Evolutionary conservation across 2,888 invertebrate genomes (phyloP).

Genomic region (Eupithecia abbreviata): DNA sequence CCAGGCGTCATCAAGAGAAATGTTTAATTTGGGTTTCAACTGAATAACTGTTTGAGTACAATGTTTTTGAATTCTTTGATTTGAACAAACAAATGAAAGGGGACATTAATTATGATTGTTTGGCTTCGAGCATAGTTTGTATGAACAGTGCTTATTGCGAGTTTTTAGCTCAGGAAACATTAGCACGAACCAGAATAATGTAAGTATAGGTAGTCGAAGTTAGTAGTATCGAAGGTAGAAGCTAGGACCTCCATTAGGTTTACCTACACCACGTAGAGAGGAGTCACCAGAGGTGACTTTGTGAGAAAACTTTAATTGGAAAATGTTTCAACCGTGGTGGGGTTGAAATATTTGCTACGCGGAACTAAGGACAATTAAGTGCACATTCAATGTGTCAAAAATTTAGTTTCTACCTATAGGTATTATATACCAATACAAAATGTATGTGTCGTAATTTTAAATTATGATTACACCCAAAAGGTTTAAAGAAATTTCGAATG

Average conservation of each 20-base stretch:
- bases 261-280: background rate
- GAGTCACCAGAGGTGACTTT: conserved; percentile 55
- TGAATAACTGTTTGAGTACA: conserved; percentile 1
- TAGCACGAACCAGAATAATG: background rate
- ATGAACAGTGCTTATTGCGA: background rate
- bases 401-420: no score
- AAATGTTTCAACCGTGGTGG: conserved; percentile 50
- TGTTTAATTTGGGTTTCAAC: conserved; percentile 52
- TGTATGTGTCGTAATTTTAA: background rate
- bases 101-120: background rate
- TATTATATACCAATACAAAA: background rate
- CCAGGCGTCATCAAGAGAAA: conserved; percentile 45
- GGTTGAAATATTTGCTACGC: no score
- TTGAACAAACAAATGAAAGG: background rate
- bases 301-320: conserved; percentile 73
- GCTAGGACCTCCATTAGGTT: background rate
- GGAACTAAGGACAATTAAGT: background rate
- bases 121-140: background rate
- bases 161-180: background rate
- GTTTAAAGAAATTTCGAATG: background rate
- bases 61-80: conserved; percentile 8
- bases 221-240: background rate
- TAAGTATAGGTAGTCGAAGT: background rate
- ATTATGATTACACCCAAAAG: background rate
- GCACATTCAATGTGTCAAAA: background rate